These are phyloP conservation scores for Acheta domesticus DNA, from an alignment of 2,888 invertebrate species.

Conservation along the genomic window DNA sequence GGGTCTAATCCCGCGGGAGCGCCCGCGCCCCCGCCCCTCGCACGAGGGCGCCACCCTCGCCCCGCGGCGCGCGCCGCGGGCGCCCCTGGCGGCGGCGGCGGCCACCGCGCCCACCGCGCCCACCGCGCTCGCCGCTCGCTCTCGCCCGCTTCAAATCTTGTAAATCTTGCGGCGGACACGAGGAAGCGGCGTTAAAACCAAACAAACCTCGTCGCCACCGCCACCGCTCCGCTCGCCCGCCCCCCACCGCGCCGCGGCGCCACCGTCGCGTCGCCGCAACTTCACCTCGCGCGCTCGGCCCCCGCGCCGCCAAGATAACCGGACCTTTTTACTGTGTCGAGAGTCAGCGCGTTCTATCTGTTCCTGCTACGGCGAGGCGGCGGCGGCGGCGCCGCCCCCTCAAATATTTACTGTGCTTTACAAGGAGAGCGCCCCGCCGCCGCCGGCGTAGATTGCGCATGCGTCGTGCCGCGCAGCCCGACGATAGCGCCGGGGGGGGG, in stretches of 20 bases:
- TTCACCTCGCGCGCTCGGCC: background rate
- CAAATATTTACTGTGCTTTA: background rate
- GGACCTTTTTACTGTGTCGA: slow-evolving; percentile 23
- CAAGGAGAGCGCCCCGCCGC: background rate
- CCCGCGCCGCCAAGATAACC: background rate
- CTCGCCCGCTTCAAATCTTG: background rate
- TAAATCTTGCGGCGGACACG: slow-evolving; percentile 18
- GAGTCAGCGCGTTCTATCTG: slow-evolving; percentile 2
- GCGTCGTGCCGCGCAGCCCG: background rate
- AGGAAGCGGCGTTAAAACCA: slow-evolving; percentile 6
- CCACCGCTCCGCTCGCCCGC: background rate
- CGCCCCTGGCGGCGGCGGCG: background rate
- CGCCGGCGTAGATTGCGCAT: background rate
- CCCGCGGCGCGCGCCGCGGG: background rate
- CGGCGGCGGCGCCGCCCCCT: no score
- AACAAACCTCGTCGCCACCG: background rate
- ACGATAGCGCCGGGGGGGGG: background rate
- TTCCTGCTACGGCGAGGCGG: background rate
- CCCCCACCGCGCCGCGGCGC: background rate
- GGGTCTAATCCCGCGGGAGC: no score
- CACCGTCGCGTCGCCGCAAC: slow-evolving; percentile 11
- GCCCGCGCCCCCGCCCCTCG: background rate
- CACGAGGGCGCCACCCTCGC: background rate
- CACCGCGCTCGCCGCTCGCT: background rate
- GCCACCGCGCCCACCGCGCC: background rate